A percentile compares a stretch with the other conserved stretches of the same genome.
phyloP scores from a whole-genome alignment of 2,113 vertebrate species.

The Charadrius vociferus region DNA sequence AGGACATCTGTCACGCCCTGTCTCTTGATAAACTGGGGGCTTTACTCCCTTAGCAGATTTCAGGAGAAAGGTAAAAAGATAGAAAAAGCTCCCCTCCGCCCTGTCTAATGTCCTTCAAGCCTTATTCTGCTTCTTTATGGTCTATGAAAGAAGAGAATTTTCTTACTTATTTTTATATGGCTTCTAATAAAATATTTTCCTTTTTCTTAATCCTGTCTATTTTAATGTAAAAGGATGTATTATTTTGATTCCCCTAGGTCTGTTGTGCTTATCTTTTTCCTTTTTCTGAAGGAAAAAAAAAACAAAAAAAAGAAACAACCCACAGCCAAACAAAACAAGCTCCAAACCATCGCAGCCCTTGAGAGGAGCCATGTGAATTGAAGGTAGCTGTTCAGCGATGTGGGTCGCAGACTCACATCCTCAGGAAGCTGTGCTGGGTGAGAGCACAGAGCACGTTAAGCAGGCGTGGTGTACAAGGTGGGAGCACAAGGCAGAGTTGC shows the following conservation, averaged over 20 bases:
- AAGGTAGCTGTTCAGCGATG: background rate
- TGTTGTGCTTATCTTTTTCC: background rate
- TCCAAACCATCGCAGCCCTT: background rate
- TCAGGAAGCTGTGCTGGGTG: background rate
- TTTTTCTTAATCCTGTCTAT: background rate
- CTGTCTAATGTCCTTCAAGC: background rate
- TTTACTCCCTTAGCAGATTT: background rate
- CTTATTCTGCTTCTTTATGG: background rate
- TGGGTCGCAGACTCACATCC: background rate
- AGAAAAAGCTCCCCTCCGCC: background rate
- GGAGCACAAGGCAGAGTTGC: background rate
- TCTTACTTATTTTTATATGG: background rate
- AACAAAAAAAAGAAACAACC: background rate
- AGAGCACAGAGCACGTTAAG: background rate
- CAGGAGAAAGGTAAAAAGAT: background rate
- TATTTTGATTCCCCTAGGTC: background rate
- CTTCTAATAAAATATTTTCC: background rate
- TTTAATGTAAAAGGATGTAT: background rate
- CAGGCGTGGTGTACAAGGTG: fast-evolving
- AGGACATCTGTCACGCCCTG: background rate
- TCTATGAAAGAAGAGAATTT: background rate
- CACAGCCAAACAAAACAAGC: background rate
- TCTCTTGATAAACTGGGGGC: background rate
- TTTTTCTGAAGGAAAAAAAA: background rate
- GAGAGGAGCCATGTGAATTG: background rate